These are phyloP conservation scores for Zenarchopterus dispar DNA, from an alignment of 2,797 vertebrate species.

Conservation along the genomic window DNA sequence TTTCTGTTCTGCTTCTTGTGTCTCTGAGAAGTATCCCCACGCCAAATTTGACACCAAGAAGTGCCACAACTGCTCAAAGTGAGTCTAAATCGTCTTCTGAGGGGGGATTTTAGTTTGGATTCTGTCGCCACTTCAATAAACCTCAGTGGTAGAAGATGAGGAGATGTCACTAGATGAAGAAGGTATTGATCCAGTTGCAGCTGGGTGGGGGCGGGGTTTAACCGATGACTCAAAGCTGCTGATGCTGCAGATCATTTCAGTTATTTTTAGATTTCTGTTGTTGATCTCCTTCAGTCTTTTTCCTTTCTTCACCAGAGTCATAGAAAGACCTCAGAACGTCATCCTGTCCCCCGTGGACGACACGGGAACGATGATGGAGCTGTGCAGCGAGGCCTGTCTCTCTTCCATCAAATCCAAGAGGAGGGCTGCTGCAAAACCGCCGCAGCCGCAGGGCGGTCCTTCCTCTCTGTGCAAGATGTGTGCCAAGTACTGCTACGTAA, in stretches of 20 bases:
- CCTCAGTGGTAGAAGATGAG: not conserved
- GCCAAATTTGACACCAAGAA: conserved; percentile 75
- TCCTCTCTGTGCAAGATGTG: conserved; percentile 85
- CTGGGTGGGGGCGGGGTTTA: too few relatives aligned
- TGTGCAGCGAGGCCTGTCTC: conserved; percentile 91
- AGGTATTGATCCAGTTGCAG: too few relatives aligned
- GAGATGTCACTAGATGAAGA: too few relatives aligned
- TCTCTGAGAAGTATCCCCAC: conserved; percentile 47
- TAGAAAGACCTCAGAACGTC: conserved; percentile 87
- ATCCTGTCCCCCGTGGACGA: conserved; percentile 90
- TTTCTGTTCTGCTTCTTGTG: conserved; percentile 90
- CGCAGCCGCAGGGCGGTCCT: conserved; percentile 59
- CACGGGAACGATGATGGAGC: conserved; percentile 84
- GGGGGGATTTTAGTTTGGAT: rapidly evolving
- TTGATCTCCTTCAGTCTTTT: not conserved
- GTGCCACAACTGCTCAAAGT: conserved; percentile 92
- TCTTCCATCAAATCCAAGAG: conserved; percentile 85
- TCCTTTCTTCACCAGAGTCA: conserved; percentile 76
- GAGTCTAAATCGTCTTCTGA: conserved; percentile 35
- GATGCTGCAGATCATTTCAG: too few relatives aligned
- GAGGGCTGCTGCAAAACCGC: conserved; percentile 1
- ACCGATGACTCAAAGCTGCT: too few relatives aligned
- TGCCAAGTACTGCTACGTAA: conserved; percentile 84
- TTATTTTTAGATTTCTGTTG: too few relatives aligned
- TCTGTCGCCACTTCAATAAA: too few relatives aligned